phyloP scores from a whole-genome alignment of 2,113 vertebrate species.

The Aegithalos caudatus region DNA sequence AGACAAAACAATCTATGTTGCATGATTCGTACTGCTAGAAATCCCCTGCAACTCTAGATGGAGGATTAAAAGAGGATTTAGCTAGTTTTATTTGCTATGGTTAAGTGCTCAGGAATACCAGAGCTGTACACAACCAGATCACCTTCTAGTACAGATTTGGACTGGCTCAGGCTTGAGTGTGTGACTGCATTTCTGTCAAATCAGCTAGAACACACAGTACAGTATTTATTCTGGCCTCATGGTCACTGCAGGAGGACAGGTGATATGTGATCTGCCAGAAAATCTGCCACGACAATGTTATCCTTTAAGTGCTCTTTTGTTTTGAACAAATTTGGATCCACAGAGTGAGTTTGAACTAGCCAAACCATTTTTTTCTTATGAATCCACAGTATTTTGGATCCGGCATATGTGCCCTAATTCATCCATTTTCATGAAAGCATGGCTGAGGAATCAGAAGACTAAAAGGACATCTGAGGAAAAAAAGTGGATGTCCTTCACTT shows the following conservation, averaged over 20 bases:
- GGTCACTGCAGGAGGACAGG: background rate
- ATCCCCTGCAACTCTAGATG: background rate
- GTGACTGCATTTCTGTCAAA: background rate
- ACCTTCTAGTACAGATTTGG: background rate
- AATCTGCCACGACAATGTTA: background rate
- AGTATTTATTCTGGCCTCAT: background rate
- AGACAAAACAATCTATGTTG: background rate
- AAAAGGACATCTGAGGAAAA: background rate
- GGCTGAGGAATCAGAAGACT: background rate
- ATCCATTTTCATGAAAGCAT: background rate
- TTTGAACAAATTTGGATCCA: background rate
- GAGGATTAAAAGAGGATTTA: background rate
- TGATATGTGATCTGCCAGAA: background rate
- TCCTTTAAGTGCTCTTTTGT: background rate
- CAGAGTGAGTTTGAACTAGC: background rate
- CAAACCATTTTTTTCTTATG: background rate
- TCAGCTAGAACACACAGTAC: background rate
- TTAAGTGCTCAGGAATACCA: background rate
- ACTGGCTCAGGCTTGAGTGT: background rate
- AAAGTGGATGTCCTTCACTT: background rate
- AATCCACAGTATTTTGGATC: background rate
- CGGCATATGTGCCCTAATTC: background rate
- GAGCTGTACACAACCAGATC: background rate
- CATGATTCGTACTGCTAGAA: rapidly evolving
- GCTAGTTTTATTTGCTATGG: background rate